Evolutionary conservation across 2,113 vertebrate species (phyloP).

Genomic region (Elaphurus davidianus): DNA sequence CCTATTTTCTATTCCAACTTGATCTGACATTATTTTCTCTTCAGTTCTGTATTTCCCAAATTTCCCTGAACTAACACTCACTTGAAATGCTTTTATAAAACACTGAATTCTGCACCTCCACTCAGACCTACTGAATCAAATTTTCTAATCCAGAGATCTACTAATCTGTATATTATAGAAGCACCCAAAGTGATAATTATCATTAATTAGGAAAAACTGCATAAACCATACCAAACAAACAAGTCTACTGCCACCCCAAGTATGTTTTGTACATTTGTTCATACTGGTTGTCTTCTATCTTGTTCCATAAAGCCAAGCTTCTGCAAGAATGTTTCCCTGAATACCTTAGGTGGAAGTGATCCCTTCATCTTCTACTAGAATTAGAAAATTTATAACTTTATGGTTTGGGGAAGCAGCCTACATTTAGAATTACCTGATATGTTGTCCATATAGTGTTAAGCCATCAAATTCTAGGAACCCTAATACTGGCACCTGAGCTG

Average conservation of each 20-base stretch:
- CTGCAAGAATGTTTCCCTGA: background rate
- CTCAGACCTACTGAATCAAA: background rate
- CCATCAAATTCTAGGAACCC: background rate
- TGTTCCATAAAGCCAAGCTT: background rate
- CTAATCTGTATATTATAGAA: background rate
- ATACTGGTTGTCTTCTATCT: background rate
- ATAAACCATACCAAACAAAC: background rate
- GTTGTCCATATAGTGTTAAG: background rate
- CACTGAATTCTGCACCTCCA: background rate
- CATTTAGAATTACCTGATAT: background rate
- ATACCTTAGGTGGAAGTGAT: background rate
- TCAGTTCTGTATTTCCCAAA: background rate
- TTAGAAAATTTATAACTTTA: background rate
- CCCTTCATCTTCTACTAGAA: background rate
- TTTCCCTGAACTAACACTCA: background rate
- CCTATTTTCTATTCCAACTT: background rate
- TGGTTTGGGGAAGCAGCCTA: background rate
- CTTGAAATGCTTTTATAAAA: conserved; percentile 18
- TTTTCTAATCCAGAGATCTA: background rate
- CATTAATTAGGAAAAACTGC: background rate
- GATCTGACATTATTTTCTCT: background rate
- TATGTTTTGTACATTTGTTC: background rate
- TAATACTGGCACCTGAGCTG: background rate
- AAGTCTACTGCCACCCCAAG: background rate
- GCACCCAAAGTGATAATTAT: background rate